Evolutionary conservation across 1,140 invertebrate species (phyloP), one percentile per base, ranked within the genome.

Genomic region (Cotesia vestalis): DNA sequence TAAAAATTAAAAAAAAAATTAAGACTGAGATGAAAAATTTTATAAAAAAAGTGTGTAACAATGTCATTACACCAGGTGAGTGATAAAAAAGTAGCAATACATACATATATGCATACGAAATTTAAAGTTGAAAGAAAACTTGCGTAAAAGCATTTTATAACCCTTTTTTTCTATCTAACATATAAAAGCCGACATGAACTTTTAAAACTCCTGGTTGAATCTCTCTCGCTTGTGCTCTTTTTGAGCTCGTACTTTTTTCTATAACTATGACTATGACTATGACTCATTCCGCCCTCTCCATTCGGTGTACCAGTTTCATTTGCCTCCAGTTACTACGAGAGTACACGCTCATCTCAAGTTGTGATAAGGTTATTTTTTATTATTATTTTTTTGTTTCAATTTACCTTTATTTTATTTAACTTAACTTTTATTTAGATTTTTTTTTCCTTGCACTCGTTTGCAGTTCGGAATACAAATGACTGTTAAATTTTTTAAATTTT

Each of bases 301-400:
- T 59, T 20, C 20, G 17, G 5, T 20, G 57, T 59, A 20, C 57
- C 20, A 59, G 57, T 59, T 59, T 59, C 57, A 59, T 59, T 59
- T 59, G 20, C 57, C 3, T 59, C 9, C 8, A 59, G 57, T 59
- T 59, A 59, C 57, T 27, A 59, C 40, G 11, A 27, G 20, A 20
- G 14, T 59, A 59, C 17, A 59, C 17, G 57, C 57, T 59, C 17
- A 59, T 59, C 57, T 59, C 57, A 59, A 34, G 57, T 59, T 59
- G 57, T 59, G 57, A 59, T 59, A 59, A 27, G 57, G 57, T 11
- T 9, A 59, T 59, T 59, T 59, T 59, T 59, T 59, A 59, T 59
- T 20, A 59, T 59, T 20, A 11, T 4, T 8, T 46, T 46, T 46
- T 46, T 46, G 11, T 46, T 46, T 46, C 11, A 46, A 9, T 46